A percentile compares a stretch with the other conserved stretches of the same genome.
Conservation (phyloP, 2,113 vertebrate genomes). For the Pitta sordida region DNA sequence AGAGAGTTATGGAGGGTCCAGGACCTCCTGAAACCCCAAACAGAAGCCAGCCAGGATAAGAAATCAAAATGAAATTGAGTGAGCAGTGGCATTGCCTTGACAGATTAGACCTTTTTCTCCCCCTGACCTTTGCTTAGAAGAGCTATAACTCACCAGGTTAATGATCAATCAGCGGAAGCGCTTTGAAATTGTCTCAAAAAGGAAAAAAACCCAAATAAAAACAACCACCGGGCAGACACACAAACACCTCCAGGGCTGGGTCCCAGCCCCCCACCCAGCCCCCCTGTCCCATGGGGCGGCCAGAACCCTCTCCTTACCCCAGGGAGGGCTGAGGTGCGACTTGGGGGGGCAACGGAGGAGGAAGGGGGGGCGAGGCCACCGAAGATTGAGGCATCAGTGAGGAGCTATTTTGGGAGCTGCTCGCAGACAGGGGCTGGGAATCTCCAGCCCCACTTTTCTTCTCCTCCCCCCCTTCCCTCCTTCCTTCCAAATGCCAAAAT, state of each 20-base stretch:
- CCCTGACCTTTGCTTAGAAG: constrained; percentile 79
- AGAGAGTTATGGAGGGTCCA: not conserved
- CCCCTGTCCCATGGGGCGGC: not conserved
- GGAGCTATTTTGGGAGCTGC: constrained; percentile 37
- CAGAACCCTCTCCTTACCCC: not conserved
- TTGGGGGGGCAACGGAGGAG: not conserved
- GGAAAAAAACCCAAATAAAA: constrained; percentile 39
- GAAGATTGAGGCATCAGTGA: not conserved
- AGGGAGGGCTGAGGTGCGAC: accelerated
- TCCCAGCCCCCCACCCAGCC: not conserved
- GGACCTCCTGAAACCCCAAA: not conserved
- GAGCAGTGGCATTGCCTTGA: constrained; percentile 64
- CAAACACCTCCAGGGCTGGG: not conserved
- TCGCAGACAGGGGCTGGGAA: not conserved
- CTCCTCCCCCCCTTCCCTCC: no score
- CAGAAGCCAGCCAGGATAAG: constrained; percentile 29
- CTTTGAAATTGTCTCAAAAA: constrained; percentile 68
- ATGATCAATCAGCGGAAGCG: constrained; percentile 78
- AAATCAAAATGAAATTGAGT: constrained; percentile 24
- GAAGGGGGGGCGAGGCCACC: not conserved
- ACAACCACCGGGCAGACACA: not conserved
- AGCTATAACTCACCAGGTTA: constrained; percentile 82
- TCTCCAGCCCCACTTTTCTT: not conserved
- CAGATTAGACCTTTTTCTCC: constrained; percentile 75
- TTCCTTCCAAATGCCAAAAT: constrained; percentile 57